These are phyloP conservation scores for Zoanthus solanderi DNA, from an alignment of 92 coral and sea anemone genomes.

Conservation along the genomic window DNA sequence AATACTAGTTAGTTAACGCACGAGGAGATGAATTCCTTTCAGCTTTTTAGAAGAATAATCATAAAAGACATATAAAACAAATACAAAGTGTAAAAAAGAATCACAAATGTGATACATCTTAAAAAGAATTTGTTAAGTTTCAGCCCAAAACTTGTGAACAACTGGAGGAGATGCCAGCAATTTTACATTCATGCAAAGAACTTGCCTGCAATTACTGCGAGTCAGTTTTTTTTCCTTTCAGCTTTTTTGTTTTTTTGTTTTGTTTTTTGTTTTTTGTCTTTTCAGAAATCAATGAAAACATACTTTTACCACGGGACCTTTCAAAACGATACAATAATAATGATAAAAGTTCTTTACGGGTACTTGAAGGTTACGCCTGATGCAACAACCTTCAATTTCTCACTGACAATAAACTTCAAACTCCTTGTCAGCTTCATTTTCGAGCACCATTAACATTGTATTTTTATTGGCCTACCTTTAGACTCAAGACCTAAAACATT, in stretches of 20 bases:
- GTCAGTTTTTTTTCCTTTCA: too few relatives aligned
- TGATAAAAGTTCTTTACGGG: slow-evolving; percentile 17
- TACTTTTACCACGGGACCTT: neutral
- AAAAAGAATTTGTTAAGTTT: slow-evolving; percentile 30
- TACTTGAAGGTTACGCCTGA: slow-evolving; percentile 12
- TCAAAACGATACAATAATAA: slow-evolving; percentile 2
- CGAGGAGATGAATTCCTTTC: neutral
- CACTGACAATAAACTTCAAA: slow-evolving; percentile 47
- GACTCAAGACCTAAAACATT: slow-evolving; percentile 18
- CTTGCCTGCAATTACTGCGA: neutral
- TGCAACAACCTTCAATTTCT: slow-evolving; percentile 34
- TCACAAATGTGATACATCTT: slow-evolving; percentile 13
- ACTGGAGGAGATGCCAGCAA: neutral
- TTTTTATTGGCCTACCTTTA: slow-evolving; percentile 43
- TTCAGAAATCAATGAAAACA: neutral
- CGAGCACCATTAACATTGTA: slow-evolving; percentile 23
- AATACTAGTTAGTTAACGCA: neutral
- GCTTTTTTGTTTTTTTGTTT: too few relatives aligned
- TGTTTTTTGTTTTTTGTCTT: neutral
- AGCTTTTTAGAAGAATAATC: neutral
- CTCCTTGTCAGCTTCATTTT: neutral
- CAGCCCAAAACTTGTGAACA: neutral
- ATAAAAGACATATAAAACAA: slow-evolving; percentile 3
- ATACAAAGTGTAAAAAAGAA: neutral
- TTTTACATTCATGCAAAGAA: neutral